Conservation (phyloP, 2,797 vertebrate genomes). For the Eulemur mongoz region DNA sequence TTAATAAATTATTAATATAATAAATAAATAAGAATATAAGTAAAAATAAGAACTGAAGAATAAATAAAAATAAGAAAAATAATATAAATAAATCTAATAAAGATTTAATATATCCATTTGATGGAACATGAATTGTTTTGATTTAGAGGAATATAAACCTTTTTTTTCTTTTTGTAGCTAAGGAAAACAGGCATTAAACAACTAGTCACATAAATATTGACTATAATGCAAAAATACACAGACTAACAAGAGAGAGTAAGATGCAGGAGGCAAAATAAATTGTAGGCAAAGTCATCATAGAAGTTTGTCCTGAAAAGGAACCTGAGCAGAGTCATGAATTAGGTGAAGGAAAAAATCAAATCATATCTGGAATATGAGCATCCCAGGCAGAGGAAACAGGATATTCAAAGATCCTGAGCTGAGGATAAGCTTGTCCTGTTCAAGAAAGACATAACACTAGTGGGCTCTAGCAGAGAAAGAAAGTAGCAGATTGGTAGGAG, state of each 20-base stretch:
- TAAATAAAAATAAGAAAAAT: neutral
- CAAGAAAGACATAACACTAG: neutral
- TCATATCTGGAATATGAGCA: neutral
- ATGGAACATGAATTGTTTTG: neutral
- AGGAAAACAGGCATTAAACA: neutral
- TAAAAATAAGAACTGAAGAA: neutral
- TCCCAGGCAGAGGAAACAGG: neutral
- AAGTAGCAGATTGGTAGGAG: neutral
- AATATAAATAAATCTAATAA: neutral
- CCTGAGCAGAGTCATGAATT: neutral
- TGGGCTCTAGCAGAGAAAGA: neutral
- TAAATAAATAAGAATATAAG: neutral
- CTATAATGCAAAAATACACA: neutral
- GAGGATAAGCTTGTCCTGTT: neutral
- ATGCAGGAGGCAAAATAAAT: neutral
- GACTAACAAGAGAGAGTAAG: neutral
- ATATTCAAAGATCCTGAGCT: neutral
- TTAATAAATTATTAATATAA: neutral
- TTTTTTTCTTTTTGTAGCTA: neutral
- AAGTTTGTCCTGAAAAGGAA: neutral
- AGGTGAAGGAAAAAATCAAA: neutral
- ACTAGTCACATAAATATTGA: neutral
- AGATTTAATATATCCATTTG: neutral
- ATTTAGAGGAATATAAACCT: neutral
- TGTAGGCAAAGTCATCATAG: neutral